phyloP scores from a whole-genome alignment of 2,888 invertebrate species.

The Chironomus riparius region DNA sequence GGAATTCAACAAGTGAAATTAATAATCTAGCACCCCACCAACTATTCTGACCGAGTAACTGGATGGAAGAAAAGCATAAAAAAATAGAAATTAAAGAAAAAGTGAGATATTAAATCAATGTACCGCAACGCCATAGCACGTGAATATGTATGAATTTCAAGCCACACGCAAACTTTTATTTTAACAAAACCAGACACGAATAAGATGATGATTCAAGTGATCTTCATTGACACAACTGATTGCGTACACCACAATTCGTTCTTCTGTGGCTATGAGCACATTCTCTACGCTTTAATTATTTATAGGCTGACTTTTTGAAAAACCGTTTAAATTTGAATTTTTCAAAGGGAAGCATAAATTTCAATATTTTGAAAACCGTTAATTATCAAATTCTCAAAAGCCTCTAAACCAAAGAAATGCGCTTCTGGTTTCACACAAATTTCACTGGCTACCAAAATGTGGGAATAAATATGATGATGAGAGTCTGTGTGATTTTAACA shows the following conservation, averaged over 20 bases:
- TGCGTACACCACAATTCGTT: neutral
- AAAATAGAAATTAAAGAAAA: neutral
- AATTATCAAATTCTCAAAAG: too few species aligned
- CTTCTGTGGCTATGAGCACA: neutral
- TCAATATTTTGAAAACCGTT: too few species aligned
- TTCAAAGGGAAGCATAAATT: too few species aligned
- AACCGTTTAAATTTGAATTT: too few species aligned
- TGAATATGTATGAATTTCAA: neutral
- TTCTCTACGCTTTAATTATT: neutral
- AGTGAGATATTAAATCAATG: neutral
- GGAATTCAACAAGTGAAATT: slow-evolving; percentile 81
- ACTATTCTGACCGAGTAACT: slow-evolving; percentile 87
- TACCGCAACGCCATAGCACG: slow-evolving; percentile 6
- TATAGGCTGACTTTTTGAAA: too few species aligned
- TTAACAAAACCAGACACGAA: neutral
- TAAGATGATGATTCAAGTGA: neutral
- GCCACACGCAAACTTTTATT: neutral
- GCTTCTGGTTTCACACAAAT: too few species aligned
- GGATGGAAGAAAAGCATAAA: slow-evolving; percentile 32
- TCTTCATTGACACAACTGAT: neutral
- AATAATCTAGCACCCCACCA: slow-evolving; percentile 80
- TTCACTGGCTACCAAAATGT: too few species aligned
- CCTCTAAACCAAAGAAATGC: too few species aligned
- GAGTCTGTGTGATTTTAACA: neutral
- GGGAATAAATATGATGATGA: neutral